These are phyloP conservation scores for Scaptomyza parva DNA, from an alignment of 2,888 invertebrate genomes.

Conservation along the genomic window DNA sequence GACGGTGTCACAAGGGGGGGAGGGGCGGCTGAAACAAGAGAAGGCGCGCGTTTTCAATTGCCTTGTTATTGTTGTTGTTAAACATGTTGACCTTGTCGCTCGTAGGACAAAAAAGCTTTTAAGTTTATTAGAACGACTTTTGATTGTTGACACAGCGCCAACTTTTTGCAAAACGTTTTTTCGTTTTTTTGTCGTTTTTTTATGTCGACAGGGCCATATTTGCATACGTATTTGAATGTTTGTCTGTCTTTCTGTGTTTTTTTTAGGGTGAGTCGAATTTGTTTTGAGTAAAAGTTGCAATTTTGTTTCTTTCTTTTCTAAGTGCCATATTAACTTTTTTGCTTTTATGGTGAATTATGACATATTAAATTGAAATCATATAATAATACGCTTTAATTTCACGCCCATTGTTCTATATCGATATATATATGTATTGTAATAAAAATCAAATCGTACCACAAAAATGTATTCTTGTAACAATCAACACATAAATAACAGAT, in stretches of 20 bases:
- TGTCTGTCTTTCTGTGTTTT: background rate
- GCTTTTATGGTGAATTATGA: constrained; percentile 8
- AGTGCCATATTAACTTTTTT: constrained; percentile 17
- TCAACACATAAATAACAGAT: constrained; percentile 82
- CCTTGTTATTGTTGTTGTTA: constrained; percentile 35
- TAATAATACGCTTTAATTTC: constrained; percentile 75
- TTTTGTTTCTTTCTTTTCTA: constrained; percentile 32
- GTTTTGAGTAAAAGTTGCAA: constrained; percentile 54
- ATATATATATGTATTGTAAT: constrained; percentile 48
- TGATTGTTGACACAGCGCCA: constrained; percentile 72
- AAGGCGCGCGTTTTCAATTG: constrained; percentile 29
- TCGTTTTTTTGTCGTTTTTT: no score
- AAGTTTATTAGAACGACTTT: constrained; percentile 74
- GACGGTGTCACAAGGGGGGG: background rate
- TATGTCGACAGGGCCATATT: no score
- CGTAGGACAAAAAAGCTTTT: constrained; percentile 59
- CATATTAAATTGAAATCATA: constrained; percentile 52
- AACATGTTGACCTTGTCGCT: constrained; percentile 52
- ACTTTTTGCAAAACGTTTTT: constrained; percentile 51
- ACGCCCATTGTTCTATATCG: constrained; percentile 68
- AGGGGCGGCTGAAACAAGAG: background rate
- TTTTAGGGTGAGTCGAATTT: background rate
- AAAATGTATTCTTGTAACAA: constrained; percentile 68
- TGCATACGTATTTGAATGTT: background rate
- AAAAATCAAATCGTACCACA: constrained; percentile 42